Conservation (phyloP, 2,797 vertebrate species). For the Lagorchestes hirsutus region DNA sequence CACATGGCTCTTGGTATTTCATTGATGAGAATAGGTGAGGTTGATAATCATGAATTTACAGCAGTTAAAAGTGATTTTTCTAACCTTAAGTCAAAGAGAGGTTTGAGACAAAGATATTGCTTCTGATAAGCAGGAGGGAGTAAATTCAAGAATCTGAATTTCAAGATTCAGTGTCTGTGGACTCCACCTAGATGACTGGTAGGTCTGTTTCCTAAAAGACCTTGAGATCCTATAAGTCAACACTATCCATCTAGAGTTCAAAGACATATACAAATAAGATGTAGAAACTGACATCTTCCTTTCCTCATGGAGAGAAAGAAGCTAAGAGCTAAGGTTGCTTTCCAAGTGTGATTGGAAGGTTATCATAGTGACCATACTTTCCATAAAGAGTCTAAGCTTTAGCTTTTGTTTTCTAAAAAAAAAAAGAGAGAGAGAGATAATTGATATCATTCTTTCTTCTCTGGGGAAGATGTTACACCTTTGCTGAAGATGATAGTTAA, state of each 20-base stretch:
- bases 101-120: not conserved
- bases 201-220: not conserved
- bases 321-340: not conserved
- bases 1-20: not conserved
- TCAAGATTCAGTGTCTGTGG: not conserved
- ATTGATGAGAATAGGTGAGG: not conserved
- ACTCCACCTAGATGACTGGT: not conserved
- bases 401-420: not conserved
- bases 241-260: not conserved
- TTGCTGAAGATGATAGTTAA: not conserved
- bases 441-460: not conserved
- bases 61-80: not conserved
- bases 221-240: not conserved
- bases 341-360: not conserved
- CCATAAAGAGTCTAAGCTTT: not conserved
- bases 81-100: not conserved
- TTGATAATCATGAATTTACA: not conserved
- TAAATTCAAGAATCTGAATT: not conserved
- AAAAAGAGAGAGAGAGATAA: not conserved
- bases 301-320: not conserved
- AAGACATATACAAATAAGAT: not conserved
- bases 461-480: too few relatives aligned
- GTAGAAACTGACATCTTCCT: rapidly evolving
- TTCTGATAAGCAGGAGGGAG: not conserved
- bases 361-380: not conserved